Evolutionary conservation across 1,140 invertebrate species (phyloP), one percentile per base, ranked within the genome.

Genomic region (Metopolophium dirhodum): DNA sequence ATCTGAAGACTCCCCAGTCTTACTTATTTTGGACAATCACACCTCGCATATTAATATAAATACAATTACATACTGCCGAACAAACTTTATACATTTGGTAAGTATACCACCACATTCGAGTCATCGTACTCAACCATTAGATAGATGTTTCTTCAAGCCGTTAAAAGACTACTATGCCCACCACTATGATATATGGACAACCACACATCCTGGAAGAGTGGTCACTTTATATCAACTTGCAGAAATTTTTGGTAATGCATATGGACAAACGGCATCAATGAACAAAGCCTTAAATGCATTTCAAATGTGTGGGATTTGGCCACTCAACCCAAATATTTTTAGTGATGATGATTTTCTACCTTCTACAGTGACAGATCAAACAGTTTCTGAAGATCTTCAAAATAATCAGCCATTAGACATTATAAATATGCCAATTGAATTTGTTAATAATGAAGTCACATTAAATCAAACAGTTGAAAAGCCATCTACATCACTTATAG

Each of bases 231-330:
- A 95, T 94, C 94, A 95, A 68, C 94, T 95, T 89, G 94, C 95
- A n/a, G 94, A 83, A 45, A 94, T 95, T 91, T 91, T 95, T 68
- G 90, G 93, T 41, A 88, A 94, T 91, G 94, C 95, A 83, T 94
- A 95, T 83, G 93, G 93, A 61, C 68, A 94, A 86, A 94, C 95
- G 41, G 94, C 95, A 89, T 95, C 95, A 49, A 95, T 95, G 30
- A 89, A 87, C 68, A 96, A 96, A 94, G 96, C 95, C n/a, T 95
- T 94, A 91, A 94, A 94, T 91, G 95, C 95, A 51, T 96, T 96
- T 94, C 49, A 51, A 51, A 51, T 51, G 18, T 51, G 49, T 51
- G 95, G 95, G 47, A 95, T 96, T 94, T 95, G 93, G 92, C 95
- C 95, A 47, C 95, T 95, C 57, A 95, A 95, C 94, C 37, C 90